Percentiles rank a stretch among this genome's conserved stretches.
phyloP scores from a whole-genome alignment of 2,113 vertebrate species.

The Nymphicus hollandicus region DNA sequence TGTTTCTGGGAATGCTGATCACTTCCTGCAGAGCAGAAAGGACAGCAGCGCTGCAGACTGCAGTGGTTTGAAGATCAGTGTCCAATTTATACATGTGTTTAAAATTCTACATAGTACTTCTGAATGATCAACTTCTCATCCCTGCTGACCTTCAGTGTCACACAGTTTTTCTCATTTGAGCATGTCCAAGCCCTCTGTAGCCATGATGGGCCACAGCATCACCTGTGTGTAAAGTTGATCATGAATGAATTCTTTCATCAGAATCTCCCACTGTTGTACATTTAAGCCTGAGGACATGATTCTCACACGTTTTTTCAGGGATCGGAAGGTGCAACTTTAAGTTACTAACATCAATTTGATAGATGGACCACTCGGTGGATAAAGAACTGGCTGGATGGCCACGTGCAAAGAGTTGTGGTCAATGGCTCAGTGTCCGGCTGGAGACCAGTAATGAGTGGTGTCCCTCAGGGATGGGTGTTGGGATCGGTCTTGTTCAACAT shows the following conservation, averaged over 20 bases:
- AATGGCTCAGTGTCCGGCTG: too few relatives aligned
- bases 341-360: neutral
- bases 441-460: too few relatives aligned
- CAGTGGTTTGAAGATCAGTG: neutral
- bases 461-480: too few relatives aligned
- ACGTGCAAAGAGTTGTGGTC: too few relatives aligned
- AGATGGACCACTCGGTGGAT: too few relatives aligned
- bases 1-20: neutral
- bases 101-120: neutral
- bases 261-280: neutral
- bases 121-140: neutral
- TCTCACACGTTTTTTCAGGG: neutral
- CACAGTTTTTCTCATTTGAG: neutral
- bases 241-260: neutral
- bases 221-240: neutral
- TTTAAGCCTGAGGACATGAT: neutral
- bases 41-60: neutral
- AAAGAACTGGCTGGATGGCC: too few relatives aligned
- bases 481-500: too few relatives aligned
- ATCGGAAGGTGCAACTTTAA: neutral
- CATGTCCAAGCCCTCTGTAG: neutral
- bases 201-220: neutral
- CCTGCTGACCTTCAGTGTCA: neutral
- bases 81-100: neutral
- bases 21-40: neutral